phyloP scores from a whole-genome alignment of 2,113 vertebrate species.

The Melanerpes aurifrons region DNA sequence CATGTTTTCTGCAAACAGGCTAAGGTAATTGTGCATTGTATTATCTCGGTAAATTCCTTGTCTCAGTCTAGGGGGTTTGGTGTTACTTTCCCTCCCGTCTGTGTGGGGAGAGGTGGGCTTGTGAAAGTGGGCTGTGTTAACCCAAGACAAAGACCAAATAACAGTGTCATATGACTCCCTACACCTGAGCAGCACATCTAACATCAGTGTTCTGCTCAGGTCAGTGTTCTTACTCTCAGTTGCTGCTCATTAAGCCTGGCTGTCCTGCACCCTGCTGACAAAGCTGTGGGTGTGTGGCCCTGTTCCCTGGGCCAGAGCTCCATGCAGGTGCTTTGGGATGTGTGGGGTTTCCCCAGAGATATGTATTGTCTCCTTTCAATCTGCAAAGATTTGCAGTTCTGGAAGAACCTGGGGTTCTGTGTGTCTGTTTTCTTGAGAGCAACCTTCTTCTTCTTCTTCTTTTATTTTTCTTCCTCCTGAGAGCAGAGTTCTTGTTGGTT shows the following conservation, averaged over 20 bases:
- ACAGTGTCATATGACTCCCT: background rate
- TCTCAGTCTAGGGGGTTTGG: no score
- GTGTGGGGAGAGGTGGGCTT: no score
- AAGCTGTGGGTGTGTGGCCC: fast-evolving
- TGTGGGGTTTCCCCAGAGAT: background rate
- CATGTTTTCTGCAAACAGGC: no score
- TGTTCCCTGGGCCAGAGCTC: background rate
- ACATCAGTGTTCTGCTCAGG: background rate
- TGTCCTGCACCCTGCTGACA: background rate
- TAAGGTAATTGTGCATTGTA: no score
- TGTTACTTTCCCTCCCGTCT: no score
- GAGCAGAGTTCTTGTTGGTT: background rate
- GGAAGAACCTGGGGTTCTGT: background rate
- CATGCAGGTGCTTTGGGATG: fast-evolving
- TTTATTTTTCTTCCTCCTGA: background rate
- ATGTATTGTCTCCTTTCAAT: background rate
- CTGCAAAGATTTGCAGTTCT: background rate
- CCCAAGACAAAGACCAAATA: no score
- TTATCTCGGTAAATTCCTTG: no score
- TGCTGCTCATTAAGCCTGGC: background rate
- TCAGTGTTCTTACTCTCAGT: background rate
- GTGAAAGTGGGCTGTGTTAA: no score
- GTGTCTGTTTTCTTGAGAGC: background rate
- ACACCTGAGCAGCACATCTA: fast-evolving
- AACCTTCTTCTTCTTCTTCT: background rate